Conservation (phyloP, 2,888 invertebrate species). For the Hydroisotoma schaefferi region DNA sequence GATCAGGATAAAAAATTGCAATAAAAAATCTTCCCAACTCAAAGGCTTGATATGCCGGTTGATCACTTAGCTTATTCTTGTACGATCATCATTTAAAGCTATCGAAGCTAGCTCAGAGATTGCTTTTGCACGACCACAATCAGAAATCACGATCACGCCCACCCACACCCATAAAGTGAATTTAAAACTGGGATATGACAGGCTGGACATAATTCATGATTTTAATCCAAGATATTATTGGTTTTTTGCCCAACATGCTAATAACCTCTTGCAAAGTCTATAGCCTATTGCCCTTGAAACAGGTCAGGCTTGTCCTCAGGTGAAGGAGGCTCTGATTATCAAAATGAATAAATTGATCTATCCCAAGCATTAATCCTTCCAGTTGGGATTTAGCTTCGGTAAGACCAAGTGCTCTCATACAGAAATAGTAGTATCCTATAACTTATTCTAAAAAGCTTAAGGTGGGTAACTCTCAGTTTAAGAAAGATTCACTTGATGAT, state of each 20-base stretch:
- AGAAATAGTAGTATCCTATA: not conserved
- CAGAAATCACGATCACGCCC: too few relatives aligned
- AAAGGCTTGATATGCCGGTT: too few relatives aligned
- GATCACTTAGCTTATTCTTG: too few relatives aligned
- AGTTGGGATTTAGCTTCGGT: constrained; percentile 3
- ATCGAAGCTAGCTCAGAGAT: too few relatives aligned
- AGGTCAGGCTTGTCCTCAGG: constrained; percentile 1
- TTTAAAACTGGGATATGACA: not conserved
- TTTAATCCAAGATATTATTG: not conserved
- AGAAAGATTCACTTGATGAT: too few relatives aligned
- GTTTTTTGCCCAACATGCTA: not conserved
- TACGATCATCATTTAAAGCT: too few relatives aligned
- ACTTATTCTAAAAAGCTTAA: not conserved
- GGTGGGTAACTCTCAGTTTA: too few relatives aligned
- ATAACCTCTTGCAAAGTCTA: constrained; percentile 1
- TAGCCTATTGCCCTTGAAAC: constrained; percentile 9
- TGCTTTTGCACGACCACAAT: too few relatives aligned
- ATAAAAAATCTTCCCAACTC: too few relatives aligned
- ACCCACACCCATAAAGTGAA: not conserved
- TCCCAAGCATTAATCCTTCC: not conserved
- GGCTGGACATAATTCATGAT: constrained; percentile 7
- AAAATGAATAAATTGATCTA: not conserved
- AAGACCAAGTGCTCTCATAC: not conserved
- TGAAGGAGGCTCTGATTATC: not conserved
- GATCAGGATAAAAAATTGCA: too few relatives aligned